These are phyloP conservation scores for Epirrhoe alternata DNA, from an alignment of 2,888 invertebrate species.

Conservation along the genomic window DNA sequence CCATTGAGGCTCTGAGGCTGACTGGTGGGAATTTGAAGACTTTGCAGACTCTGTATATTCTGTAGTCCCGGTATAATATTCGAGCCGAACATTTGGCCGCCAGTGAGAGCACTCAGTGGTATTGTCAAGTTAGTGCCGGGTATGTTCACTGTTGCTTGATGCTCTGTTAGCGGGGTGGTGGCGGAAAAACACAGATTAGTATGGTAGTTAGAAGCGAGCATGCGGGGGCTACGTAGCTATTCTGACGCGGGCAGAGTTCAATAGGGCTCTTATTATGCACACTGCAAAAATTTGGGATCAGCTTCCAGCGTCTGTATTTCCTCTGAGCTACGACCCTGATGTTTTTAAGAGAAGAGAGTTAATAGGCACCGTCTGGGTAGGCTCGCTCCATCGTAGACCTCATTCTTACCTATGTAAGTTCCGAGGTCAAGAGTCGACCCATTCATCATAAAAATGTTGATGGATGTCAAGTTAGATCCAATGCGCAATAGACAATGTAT, in stretches of 20 bases:
- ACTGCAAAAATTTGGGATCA: too few relatives aligned
- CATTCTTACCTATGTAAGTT: too few relatives aligned
- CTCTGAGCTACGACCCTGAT: too few relatives aligned
- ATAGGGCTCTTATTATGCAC: too few relatives aligned
- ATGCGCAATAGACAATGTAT: too few relatives aligned
- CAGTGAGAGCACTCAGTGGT: slow-evolving; percentile 80
- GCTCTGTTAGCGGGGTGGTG: slow-evolving; percentile 70
- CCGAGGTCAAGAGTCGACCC: too few relatives aligned
- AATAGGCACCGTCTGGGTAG: too few relatives aligned
- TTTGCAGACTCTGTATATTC: slow-evolving; percentile 59
- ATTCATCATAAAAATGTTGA: too few relatives aligned
- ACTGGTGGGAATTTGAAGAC: slow-evolving; percentile 55
- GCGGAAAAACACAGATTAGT: slow-evolving; percentile 78
- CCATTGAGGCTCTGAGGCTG: slow-evolving; percentile 44
- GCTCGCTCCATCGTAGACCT: too few relatives aligned
- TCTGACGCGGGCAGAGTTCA: not conserved
- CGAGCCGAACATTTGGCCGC: slow-evolving; percentile 82
- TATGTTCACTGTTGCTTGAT: slow-evolving; percentile 84
- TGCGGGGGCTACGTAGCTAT: slow-evolving; percentile 47
- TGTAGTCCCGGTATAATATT: slow-evolving; percentile 77
- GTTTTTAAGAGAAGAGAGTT: too few relatives aligned
- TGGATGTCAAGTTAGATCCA: too few relatives aligned
- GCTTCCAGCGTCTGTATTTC: too few relatives aligned
- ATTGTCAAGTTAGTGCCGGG: slow-evolving; percentile 87
- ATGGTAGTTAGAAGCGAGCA: slow-evolving; percentile 68